These are phyloP conservation scores for Paramormyrops hopkinsi DNA, from an alignment of 2,797 vertebrate species.

Conservation along the genomic window DNA sequence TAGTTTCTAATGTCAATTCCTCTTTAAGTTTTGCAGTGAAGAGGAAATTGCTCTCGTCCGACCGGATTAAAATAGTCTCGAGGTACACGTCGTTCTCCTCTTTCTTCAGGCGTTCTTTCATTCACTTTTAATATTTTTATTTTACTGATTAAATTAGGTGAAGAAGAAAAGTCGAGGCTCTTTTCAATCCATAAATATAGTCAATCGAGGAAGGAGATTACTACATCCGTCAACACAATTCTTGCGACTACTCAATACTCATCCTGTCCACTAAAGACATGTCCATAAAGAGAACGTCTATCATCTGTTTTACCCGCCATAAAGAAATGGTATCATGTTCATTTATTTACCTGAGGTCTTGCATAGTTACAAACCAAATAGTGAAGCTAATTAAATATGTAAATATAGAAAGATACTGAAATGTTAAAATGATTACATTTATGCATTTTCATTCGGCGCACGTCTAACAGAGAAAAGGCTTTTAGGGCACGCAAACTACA, in stretches of 20 bases:
- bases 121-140: slow-evolving; percentile 4
- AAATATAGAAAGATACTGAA: not conserved
- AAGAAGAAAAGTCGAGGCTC: not conserved
- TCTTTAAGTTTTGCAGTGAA: slow-evolving; percentile 19
- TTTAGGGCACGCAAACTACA: not conserved
- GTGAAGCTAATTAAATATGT: not conserved
- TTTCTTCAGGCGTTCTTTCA: not conserved
- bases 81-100: not conserved
- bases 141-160: not conserved
- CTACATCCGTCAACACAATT: not conserved
- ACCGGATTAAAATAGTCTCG: slow-evolving; percentile 16
- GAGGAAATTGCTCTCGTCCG: slow-evolving; percentile 14
- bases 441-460: not conserved
- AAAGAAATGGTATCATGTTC: not conserved
- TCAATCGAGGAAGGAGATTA: not conserved
- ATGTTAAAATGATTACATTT: not conserved
- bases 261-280: not conserved
- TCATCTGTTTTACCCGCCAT: not conserved
- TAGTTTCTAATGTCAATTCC: not conserved
- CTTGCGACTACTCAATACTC: not conserved
- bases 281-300: slow-evolving; percentile 8
- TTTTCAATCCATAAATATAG: not conserved
- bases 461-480: not conserved
- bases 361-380: not conserved
- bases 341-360: not conserved